Conservation (phyloP, 2,797 vertebrate species). For the Bryconaethiops microstoma region DNA sequence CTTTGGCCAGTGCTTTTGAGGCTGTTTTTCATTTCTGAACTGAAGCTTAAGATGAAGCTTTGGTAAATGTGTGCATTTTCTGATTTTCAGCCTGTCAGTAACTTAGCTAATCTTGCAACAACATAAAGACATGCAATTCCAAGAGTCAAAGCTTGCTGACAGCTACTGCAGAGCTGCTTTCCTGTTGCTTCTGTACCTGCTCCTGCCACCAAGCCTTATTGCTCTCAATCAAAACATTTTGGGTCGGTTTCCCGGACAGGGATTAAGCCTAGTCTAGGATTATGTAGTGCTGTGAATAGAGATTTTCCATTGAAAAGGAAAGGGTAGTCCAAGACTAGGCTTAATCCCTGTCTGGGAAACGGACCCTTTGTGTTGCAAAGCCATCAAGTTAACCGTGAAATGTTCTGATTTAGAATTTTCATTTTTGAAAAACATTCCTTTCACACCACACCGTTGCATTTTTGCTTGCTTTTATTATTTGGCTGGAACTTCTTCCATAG, state of each 20-base stretch:
- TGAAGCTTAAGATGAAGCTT: neutral
- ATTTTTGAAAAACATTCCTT: neutral
- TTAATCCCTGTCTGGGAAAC: too few relatives aligned
- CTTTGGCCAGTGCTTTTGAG: neutral
- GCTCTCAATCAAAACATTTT: neutral
- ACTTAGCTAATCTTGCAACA: conserved; percentile 43
- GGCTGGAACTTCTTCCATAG: neutral
- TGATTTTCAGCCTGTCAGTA: conserved; percentile 11
- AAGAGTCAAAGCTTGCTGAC: conserved; percentile 34
- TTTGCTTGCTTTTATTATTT: neutral
- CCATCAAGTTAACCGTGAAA: neutral
- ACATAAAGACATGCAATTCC: conserved; percentile 46
- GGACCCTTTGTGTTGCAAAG: conserved; percentile 3
- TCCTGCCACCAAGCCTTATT: neutral
- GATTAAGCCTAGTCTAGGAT: too few relatives aligned
- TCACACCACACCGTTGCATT: neutral
- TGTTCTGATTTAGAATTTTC: neutral
- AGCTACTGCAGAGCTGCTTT: conserved; percentile 41
- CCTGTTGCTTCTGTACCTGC: conserved; percentile 47
- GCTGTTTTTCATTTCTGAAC: neutral
- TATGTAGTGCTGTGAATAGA: too few relatives aligned
- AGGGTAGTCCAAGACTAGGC: too few relatives aligned
- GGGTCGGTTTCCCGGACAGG: too few relatives aligned
- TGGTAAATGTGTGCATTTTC: conserved; percentile 15
- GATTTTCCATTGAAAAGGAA: too few relatives aligned